These are phyloP conservation scores for Alauda arvensis DNA, from an alignment of 2,797 vertebrate genomes.

Conservation along the genomic window DNA sequence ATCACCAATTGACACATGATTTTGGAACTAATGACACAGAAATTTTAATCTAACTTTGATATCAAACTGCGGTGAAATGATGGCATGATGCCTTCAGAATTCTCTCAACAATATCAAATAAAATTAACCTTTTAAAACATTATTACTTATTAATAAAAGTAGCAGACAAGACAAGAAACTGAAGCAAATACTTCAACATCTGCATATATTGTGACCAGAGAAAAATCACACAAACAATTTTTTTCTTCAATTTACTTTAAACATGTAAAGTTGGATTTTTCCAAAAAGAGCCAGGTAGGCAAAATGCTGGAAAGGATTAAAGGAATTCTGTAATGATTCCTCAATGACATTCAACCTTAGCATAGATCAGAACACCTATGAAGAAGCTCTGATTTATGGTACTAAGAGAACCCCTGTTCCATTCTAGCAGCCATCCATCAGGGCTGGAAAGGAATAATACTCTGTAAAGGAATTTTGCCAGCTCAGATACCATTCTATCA, in stretches of 20 bases:
- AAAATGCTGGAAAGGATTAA: neutral
- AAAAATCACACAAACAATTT: neutral
- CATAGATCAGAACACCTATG: neutral
- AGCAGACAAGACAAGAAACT: neutral
- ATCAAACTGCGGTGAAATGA: neutral
- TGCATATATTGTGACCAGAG: neutral
- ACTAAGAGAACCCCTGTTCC: neutral
- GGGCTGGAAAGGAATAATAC: neutral
- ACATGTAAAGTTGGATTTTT: neutral
- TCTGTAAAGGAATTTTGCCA: neutral
- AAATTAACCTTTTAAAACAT: neutral
- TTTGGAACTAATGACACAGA: neutral
- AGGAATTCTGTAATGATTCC: neutral
- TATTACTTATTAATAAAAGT: neutral
- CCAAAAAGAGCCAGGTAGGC: neutral
- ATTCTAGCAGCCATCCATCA: neutral
- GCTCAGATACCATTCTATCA: neutral
- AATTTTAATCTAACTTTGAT: neutral
- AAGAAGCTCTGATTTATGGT: neutral
- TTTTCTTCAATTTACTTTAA: neutral
- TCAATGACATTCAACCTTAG: neutral
- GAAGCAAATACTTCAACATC: neutral
- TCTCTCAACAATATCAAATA: neutral
- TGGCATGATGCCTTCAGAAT: neutral
- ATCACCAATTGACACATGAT: neutral